phyloP scores from a whole-genome alignment of 2,113 vertebrate species.

The Lutjanus erythropterus region DNA sequence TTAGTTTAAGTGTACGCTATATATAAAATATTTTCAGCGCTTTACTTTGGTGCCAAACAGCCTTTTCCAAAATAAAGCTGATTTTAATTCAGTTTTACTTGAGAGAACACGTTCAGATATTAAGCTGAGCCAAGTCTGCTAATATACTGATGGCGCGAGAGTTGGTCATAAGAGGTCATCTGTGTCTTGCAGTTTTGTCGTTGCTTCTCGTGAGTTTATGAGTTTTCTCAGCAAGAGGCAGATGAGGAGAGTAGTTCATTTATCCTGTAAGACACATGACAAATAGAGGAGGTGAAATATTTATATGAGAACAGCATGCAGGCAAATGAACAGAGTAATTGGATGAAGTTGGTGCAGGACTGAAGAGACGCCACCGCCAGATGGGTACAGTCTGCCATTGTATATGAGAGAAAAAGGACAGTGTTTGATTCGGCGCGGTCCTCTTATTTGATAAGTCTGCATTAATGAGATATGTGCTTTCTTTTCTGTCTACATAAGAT shows the following conservation, averaged over 20 bases:
- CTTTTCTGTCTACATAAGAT: background rate
- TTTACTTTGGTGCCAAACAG: too few species aligned
- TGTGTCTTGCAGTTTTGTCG: slow-evolving; percentile 15
- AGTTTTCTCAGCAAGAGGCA: slow-evolving; percentile 56
- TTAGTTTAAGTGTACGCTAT: too few species aligned
- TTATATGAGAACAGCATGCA: slow-evolving; percentile 58
- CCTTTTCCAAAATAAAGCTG: too few species aligned
- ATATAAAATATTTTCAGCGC: too few species aligned
- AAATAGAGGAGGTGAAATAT: slow-evolving; percentile 56
- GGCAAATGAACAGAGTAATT: slow-evolving; percentile 57
- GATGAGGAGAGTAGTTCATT: slow-evolving; percentile 44
- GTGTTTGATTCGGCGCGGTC: background rate
- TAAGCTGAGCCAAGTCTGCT: too few species aligned
- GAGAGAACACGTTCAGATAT: too few species aligned
- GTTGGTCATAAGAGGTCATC: slow-evolving; percentile 22
- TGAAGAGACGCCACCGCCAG: slow-evolving; percentile 27
- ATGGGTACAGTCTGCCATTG: slow-evolving; percentile 18
- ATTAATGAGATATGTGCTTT: slow-evolving; percentile 11
- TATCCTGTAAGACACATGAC: slow-evolving; percentile 52
- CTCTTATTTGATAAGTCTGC: slow-evolving; percentile 12
- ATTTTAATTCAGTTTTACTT: too few species aligned
- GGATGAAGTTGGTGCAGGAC: slow-evolving; percentile 51
- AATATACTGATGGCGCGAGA: too few species aligned
- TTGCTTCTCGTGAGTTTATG: slow-evolving; percentile 48
- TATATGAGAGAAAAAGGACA: background rate